Evolutionary conservation across 2,797 vertebrate genomes (phyloP).

Genomic region (Fistularia tabacaria): DNA sequence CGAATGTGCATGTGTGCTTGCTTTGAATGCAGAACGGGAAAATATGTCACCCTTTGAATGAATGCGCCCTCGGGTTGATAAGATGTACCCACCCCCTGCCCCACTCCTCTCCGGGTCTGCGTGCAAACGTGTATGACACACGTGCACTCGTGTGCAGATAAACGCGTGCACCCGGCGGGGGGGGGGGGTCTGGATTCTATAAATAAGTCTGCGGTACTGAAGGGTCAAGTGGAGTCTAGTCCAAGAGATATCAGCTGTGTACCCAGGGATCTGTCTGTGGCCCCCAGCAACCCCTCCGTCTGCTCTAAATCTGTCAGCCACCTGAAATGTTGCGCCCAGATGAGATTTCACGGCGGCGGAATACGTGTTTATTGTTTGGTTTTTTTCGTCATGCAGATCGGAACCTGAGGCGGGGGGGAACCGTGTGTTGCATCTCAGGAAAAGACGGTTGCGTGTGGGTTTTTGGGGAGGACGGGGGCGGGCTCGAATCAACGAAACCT

Average conservation of each 20-base stretch:
- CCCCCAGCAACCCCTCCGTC: slow-evolving; percentile 37
- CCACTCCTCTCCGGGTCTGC: slow-evolving; percentile 12
- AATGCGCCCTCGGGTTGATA: slow-evolving; percentile 52
- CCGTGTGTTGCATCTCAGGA: not conserved
- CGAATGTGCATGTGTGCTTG: slow-evolving; percentile 52
- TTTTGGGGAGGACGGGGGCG: slow-evolving; percentile 25
- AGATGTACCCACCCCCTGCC: slow-evolving; percentile 14
- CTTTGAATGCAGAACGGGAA: slow-evolving; percentile 56
- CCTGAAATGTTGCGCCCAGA: slow-evolving; percentile 30
- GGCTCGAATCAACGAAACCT: slow-evolving; percentile 68
- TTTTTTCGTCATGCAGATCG: slow-evolving; percentile 2
- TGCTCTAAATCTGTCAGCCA: slow-evolving; percentile 51
- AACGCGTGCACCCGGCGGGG: slow-evolving; percentile 11
- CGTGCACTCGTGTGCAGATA: slow-evolving; percentile 32
- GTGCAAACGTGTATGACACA: slow-evolving; percentile 35
- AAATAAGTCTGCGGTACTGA: slow-evolving; percentile 60
- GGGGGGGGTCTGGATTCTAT: slow-evolving; percentile 38
- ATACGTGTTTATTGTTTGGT: not conserved
- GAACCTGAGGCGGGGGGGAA: slow-evolving; percentile 34
- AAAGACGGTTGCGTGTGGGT: slow-evolving; percentile 11
- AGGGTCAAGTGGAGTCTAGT: slow-evolving; percentile 67
- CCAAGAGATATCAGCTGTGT: slow-evolving; percentile 60
- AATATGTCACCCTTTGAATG: slow-evolving; percentile 61
- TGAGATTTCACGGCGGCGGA: slow-evolving; percentile 23
- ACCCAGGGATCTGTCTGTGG: slow-evolving; percentile 45